Percentiles rank a stretch among this genome's conserved stretches.
Conservation (phyloP, 1,140 invertebrate species). For the Danaus melanippus region DNA sequence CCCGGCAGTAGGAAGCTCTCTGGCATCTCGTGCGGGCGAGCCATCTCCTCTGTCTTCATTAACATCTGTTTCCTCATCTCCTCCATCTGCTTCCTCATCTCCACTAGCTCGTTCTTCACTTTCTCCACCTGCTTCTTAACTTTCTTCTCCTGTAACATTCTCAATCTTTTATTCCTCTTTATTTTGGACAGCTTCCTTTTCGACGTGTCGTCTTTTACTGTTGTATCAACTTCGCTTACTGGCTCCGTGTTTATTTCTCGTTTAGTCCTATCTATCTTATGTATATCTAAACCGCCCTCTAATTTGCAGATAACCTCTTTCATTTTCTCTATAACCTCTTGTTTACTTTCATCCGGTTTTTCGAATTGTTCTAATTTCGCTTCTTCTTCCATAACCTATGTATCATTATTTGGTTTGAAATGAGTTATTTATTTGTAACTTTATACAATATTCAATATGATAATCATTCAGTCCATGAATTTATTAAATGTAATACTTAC, state of each 20-base stretch:
- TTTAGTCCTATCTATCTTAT: conserved; percentile 29
- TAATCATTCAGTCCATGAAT: background rate
- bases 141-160: conserved; percentile 51
- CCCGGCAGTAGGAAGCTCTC: conserved; percentile 53
- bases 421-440: background rate
- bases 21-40: conserved; percentile 31
- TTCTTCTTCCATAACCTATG: conserved; percentile 33
- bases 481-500: conserved; percentile 7
- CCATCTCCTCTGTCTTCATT: conserved; percentile 34
- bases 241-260: conserved; percentile 13
- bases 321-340: conserved; percentile 54
- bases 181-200: conserved; percentile 35
- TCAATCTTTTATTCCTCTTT: conserved; percentile 50
- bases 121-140: conserved; percentile 53
- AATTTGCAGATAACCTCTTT: conserved; percentile 57
- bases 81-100: conserved; percentile 49
- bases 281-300: conserved; percentile 39
- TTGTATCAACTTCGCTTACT: conserved; percentile 11
- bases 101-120: conserved; percentile 46
- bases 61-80: conserved; percentile 52
- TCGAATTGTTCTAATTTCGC: conserved; percentile 53
- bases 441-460: background rate
- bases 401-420: conserved; percentile 1
- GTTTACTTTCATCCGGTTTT: conserved; percentile 37
- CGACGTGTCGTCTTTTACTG: conserved; percentile 12